Base-by-base conservation (phyloP, 1,140 invertebrate species). In the Drosophila mauritiana region DNA sequence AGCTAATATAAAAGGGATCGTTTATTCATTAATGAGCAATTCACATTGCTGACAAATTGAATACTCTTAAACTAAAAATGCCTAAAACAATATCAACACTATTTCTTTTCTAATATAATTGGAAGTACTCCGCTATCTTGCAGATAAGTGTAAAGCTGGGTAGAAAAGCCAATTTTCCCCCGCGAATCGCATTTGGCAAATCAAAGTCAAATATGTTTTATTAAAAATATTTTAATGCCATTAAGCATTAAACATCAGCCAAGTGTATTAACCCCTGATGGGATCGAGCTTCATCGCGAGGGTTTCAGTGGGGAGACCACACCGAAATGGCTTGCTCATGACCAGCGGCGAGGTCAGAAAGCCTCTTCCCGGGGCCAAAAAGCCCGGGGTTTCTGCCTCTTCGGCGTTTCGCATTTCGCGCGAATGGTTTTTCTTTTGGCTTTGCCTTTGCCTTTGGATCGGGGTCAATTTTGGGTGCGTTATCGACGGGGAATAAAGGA, bases 141-240 rank as follows among this genome's bases (percentile, higher is more conserved):
- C 36, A 20, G 75, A 3, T 3, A 8, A 43, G 75, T 82, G 80
- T 77, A 78, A 55, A 59, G 20, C 49, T 10, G 36, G 22, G 10
- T 13, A 43, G 49, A 43, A 45, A 53, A 58, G 20, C 61, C 61
- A 65, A 83, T 83, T 81, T 80, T 59, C 57, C 46, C 62, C 56
- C 54, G 55, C 37, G 36, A 49, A 74, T 40, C 39, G 45, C 72
- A 51, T 49, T 65, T 45, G 61, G 36, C 48, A 74, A 83, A 83
- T 83, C 80, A 83, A 83, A 83, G 80, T 83, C 80, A 83, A 73
- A 73, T 73, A 88, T 76, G 83, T 78, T 89, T 89, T 79, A 83
- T 89, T 89, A 89, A 80, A 83, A 88, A 83, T 88, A 88, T 88
- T 88, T 89, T 88, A 88, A 69, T 89, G 84, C 83, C 79, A 88